Evolutionary conservation across 2,113 vertebrate genomes (phyloP), one percentile per base, ranked within the genome.

Genomic region (Eulemur macaco): DNA sequence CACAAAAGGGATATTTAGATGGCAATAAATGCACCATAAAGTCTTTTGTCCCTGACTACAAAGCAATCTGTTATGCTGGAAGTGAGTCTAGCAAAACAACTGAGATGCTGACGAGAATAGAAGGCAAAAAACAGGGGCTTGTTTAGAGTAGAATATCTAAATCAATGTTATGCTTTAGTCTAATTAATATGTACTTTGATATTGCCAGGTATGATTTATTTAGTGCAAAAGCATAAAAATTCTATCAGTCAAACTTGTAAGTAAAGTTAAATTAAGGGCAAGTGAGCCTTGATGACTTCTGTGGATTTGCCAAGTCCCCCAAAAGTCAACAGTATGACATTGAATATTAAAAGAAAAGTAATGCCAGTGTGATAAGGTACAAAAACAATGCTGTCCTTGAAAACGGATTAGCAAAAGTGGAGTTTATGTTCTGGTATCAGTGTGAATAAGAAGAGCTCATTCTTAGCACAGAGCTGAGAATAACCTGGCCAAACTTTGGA

Each of bases 61-160:
- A 84, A 92, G 14, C 20, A 86, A 86, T 97, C 50, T 63, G 60
- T 95, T 64, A 10, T 73, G 18, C 66, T 86, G 6, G n/a, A 94
- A 97, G 82, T 77, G 85, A 95, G 96, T 27, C 83, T 96, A 92
- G 39, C 63, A 77, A 96, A 97, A 87, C 68, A 96, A 89, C 17
- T 95, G 73, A 95, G 95, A 91, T 31, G 64, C 15, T 74, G 39
- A 77, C 34, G 92, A 76, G 29, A 97, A 39, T 68, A 96, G 14
- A 37, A 80, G 39, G 52, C 12, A 91, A 96, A 56, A 97, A 97
- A 93, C 83, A 86, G 94, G 13, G 13, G 1, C 42, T 96, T 97
- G 34, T 52, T 52, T 94, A 74, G 12, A 85, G 0, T n/a, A 91
- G 15, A 85, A 77, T 64, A 97, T 52, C 34, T 88, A 87, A 66